Evolutionary conservation across 1,140 invertebrate genomes (phyloP), one percentile per base, ranked within the genome.

Genomic region (Drosophila novamexicana): DNA sequence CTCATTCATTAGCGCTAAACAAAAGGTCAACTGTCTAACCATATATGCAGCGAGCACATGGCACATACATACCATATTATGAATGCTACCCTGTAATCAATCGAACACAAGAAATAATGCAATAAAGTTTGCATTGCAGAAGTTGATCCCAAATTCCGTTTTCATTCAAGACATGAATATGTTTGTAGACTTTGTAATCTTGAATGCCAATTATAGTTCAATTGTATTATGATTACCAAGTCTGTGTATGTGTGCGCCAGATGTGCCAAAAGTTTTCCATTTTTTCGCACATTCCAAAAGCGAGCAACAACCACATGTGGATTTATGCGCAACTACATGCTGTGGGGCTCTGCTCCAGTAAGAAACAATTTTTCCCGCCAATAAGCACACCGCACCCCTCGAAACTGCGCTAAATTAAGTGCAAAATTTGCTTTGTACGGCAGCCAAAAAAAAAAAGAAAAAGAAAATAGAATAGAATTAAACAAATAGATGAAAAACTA

Each of bases 211-310:
- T 52, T 63, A 54, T 67, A 50, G 54, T 16, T 49, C 29, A 34
- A n/a, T 65, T 53, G 14, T 44, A 54, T 44, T 29, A 39, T 9
- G 7, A 10, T 44, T 16, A n/a, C n/a, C 32, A 16, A n/a, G 22
- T n/a, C 29, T 16, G 37, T 54, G 2, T 57, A 12, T 6, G 32
- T 29, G 67, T 44, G 14, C 47, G 57, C 75, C 81, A 81, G 75
- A 81, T 86, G 82, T 85, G 58, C 68, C 78, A 74, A 78, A 81
- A 59, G 44, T 52, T 75, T 86, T 58, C 57, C 37, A 57, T 59
- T 61, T 85, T 77, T 85, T 81, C 79, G 82, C 82, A 85, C 82
- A 85, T 85, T 72, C 68, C 32, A 16, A 1, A 9, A 42, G 32
- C 16, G 22, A 50, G n/a, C 32, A 49, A n/a, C 59, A 44, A n/a